phyloP scores from a whole-genome alignment of 2,797 vertebrate species.

The Thaleichthys pacificus region DNA sequence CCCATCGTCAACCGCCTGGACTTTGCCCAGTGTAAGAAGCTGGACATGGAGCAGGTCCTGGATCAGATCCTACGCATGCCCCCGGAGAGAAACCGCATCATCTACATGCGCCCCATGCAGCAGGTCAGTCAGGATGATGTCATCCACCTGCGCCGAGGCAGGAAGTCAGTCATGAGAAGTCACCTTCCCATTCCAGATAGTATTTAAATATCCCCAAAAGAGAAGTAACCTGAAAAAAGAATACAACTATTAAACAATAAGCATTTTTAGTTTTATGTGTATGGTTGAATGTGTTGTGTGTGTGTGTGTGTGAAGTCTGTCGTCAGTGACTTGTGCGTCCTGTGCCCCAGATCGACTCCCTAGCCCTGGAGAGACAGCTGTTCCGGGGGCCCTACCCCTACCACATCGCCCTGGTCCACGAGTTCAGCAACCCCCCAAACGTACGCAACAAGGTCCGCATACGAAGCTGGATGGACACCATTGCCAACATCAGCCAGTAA shows the following conservation, averaged over 20 bases:
- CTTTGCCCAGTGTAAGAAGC: slow-evolving; percentile 96
- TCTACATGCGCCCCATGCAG: slow-evolving; percentile 98
- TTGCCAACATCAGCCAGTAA: slow-evolving; percentile 99
- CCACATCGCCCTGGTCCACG: slow-evolving; percentile 95
- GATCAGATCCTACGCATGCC: slow-evolving; percentile 97
- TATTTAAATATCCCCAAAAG: too few species aligned
- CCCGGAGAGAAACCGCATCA: slow-evolving; percentile 94
- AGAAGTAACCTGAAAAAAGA: too few species aligned
- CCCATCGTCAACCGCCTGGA: slow-evolving; percentile 96
- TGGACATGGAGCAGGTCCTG: slow-evolving; percentile 97
- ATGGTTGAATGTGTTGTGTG: too few species aligned
- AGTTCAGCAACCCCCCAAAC: slow-evolving; percentile 97
- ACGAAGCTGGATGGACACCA: slow-evolving; percentile 99
- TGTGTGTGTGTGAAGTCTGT: too few species aligned
- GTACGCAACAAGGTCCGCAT: slow-evolving; percentile 97
- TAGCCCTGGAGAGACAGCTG: slow-evolving; percentile 90
- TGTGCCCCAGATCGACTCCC: slow-evolving; percentile 84
- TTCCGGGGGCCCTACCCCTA: slow-evolving; percentile 97
- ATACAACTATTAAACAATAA: too few species aligned
- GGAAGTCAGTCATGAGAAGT: too few species aligned
- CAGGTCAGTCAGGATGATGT: slow-evolving; percentile 75
- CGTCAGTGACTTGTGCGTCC: too few species aligned
- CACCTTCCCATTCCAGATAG: too few species aligned
- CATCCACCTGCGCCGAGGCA: neutral
- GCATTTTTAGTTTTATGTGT: too few species aligned